Evolutionary conservation across 2,113 vertebrate species (phyloP).

Genomic region (Ctenodactylus gundi): DNA sequence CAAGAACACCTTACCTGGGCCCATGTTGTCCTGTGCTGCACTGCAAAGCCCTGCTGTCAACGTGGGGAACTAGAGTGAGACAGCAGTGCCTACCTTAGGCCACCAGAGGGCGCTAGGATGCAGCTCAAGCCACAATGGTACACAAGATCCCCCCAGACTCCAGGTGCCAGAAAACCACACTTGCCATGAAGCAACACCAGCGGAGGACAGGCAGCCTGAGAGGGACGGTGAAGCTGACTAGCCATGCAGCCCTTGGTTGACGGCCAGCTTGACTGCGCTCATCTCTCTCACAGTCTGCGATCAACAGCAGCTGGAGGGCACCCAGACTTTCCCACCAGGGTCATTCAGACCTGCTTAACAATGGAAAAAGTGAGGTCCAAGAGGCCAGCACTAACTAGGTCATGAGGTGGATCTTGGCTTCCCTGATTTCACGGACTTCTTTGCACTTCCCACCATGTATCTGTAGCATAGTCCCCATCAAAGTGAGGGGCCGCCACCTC

Average conservation of each 20-base stretch:
- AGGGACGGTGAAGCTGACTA: rapidly evolving
- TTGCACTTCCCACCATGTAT: background rate
- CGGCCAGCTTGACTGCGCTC: background rate
- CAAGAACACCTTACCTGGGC: background rate
- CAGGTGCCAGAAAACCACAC: no score
- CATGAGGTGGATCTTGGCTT: background rate
- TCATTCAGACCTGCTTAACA: background rate
- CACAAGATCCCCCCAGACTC: background rate
- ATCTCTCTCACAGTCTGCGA: background rate
- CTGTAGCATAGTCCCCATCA: background rate
- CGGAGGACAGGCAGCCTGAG: background rate
- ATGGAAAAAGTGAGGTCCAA: background rate
- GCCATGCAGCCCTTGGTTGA: background rate
- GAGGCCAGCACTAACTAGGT: background rate
- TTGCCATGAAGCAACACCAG: background rate
- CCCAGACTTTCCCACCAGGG: background rate
- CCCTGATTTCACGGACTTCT: background rate
- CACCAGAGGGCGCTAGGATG: slow-evolving; percentile 64
- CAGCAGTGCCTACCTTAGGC: background rate
- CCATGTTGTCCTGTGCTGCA: background rate
- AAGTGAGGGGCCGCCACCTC: background rate
- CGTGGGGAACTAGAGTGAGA: background rate
- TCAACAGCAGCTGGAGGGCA: background rate
- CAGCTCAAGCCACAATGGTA: slow-evolving; percentile 14
- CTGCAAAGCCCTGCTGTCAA: background rate